Base-by-base conservation (phyloP, 2,113 vertebrate genomes). In the Halcyon malimbica region DNA sequence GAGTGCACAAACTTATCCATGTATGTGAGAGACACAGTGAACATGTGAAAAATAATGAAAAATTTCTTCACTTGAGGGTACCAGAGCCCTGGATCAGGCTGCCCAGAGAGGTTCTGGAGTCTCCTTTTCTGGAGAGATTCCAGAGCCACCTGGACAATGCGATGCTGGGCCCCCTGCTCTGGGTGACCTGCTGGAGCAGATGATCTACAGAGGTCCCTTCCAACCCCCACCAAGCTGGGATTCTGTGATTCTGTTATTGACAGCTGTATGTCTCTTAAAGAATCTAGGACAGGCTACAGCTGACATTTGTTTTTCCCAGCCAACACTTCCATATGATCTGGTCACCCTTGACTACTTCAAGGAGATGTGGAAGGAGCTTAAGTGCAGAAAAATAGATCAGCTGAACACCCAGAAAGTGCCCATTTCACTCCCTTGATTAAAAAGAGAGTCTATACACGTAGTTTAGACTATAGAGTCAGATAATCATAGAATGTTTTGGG, bases 1-100 rank as follows among this genome's bases (percentile, higher is more conserved):
- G 50, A 39, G 24, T 9, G 18, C 24, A n/a, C 33, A 31, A 2
- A 1, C 0, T 16, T 29, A 17, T n/a, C 67, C 37, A 25, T 3
- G 13, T 3, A 28, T 0, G 0, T 26, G 33, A 23, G 6, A n/a
- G 35, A 31, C 26, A 3, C 1, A 24, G 13, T 18, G 29, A 10
- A 17, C 2, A 4, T 0, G 2, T 4, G 42, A 42, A 42, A 42
- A 42, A 16, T 42, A 42, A 46, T 18, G 19, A 46, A 46, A 46
- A 46, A 46, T 46, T 7, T 20, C 18, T 46, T 46, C 19, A 18
- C 18, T 46, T 46, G 46, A 46, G 46, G 46, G 18, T 46, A 20
- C 19, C 19, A 20, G 46, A 46, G 46, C 18, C 18, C 46, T 42
- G 46, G 18, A 18, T 20, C 48, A 51, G 24, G 50, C 50, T 51